Conservation (phyloP, 2,888 invertebrate genomes). For the Subacronicta megacephala region DNA sequence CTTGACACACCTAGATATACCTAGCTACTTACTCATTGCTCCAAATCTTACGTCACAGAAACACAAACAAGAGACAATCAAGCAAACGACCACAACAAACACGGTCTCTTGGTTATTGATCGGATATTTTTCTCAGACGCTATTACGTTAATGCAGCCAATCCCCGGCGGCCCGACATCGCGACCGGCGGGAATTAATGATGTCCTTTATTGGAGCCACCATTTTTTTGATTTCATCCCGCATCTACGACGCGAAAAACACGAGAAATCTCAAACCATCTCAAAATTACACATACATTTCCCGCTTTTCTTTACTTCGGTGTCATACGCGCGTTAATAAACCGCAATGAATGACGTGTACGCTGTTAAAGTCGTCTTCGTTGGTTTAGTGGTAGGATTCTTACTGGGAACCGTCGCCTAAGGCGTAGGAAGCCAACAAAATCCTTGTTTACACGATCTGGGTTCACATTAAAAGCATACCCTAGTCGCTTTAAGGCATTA, state of each 20-base stretch:
- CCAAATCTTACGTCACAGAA: not conserved
- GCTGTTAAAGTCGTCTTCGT: not conserved
- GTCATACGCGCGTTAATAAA: not conserved
- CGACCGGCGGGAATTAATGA: constrained; percentile 91
- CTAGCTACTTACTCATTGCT: too few relatives aligned
- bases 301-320: not conserved
- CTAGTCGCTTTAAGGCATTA: constrained; percentile 78
- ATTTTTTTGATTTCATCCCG: constrained; percentile 90
- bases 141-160: constrained; percentile 80
- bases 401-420: constrained; percentile 44
- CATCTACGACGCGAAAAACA: constrained; percentile 46
- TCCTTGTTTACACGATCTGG: constrained; percentile 82
- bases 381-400: constrained; percentile 14
- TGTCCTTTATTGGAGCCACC: constrained; percentile 92
- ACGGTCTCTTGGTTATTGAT: constrained; percentile 74
- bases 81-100: constrained; percentile 60
- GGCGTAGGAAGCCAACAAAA: constrained; percentile 78
- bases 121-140: constrained; percentile 78
- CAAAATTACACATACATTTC: constrained; percentile 26
- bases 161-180: constrained; percentile 69
- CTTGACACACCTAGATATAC: too few relatives aligned
- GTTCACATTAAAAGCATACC: constrained; percentile 78
- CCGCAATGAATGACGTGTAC: constrained; percentile 20
- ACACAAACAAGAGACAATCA: constrained; percentile 31
- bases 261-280: not conserved